Conservation (phyloP, 2,113 vertebrate genomes). For the Hippoglossus stenolepis region DNA sequence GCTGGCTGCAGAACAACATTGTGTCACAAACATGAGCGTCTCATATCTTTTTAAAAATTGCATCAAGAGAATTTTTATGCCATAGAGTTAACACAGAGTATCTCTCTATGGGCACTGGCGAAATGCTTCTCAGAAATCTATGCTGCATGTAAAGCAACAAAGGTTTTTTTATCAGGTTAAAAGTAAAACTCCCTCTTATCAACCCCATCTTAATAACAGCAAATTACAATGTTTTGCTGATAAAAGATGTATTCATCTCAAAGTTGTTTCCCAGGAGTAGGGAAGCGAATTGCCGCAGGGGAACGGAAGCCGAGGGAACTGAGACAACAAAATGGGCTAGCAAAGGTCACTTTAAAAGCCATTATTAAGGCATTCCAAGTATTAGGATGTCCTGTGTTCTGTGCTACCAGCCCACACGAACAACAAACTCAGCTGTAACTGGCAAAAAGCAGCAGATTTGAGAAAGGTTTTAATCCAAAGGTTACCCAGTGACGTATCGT, state of each 20-base stretch:
- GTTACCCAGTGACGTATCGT: conserved; percentile 14
- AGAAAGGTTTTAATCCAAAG: conserved; percentile 25
- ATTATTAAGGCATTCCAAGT: neutral
- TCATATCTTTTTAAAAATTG: neutral
- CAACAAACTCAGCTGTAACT: neutral
- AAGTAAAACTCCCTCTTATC: neutral
- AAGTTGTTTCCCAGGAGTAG: conserved; percentile 7
- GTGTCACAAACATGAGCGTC: neutral
- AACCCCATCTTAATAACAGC: conserved; percentile 30
- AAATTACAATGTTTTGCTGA: conserved; percentile 41
- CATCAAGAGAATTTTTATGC: neutral
- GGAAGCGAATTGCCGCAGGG: conserved; percentile 18
- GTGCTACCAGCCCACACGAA: neutral
- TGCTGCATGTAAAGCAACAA: neutral
- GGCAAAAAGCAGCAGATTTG: conserved; percentile 14
- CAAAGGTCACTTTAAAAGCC: conserved; percentile 7
- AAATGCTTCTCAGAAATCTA: neutral
- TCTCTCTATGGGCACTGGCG: neutral
- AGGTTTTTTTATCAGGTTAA: neutral
- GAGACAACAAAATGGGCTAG: conserved; percentile 11
- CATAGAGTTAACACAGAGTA: too few species aligned
- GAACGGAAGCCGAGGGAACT: neutral
- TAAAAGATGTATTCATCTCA: conserved; percentile 42
- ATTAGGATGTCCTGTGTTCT: conserved; percentile 25
- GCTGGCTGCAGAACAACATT: conserved; percentile 62